These are phyloP conservation scores for Aricia agestis DNA, from an alignment of 1,140 invertebrate genomes.

Conservation along the genomic window DNA sequence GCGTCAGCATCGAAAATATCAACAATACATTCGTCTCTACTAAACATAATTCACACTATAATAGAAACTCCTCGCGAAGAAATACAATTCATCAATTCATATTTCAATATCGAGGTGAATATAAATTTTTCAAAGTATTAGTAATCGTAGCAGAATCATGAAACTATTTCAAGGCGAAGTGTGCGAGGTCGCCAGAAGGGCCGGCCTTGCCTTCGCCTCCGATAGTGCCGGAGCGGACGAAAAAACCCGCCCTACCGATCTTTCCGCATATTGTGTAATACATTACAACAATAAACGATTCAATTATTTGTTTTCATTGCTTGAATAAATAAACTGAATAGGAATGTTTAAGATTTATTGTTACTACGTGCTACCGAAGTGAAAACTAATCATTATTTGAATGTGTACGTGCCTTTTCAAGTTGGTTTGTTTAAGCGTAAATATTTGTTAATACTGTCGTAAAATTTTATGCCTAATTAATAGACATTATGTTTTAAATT, in stretches of 20 bases:
- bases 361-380: slow-evolving; percentile 1
- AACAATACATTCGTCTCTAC: not conserved
- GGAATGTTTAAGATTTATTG: slow-evolving; percentile 22
- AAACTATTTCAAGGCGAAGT: slow-evolving; percentile 71
- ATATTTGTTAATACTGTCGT: not conserved
- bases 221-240: slow-evolving; percentile 42
- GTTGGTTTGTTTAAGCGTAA: not conserved
- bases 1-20: slow-evolving; percentile 24
- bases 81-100: not conserved
- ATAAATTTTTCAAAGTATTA: slow-evolving; percentile 48
- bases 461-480: too few species aligned
- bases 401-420: not conserved
- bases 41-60: too few species aligned
- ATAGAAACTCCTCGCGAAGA: not conserved
- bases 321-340: slow-evolving; percentile 21
- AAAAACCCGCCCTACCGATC: slow-evolving; percentile 24
- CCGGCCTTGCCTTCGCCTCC: slow-evolving; percentile 61
- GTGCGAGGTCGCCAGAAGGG: slow-evolving; percentile 70
- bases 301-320: not conserved
- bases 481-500: too few species aligned
- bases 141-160: slow-evolving; percentile 61
- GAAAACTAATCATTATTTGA: not conserved
- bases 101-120: slow-evolving; percentile 14
- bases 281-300: not conserved
- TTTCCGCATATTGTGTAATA: slow-evolving; percentile 15